Conservation (phyloP, 2,888 invertebrate genomes). For the Sylvicola cinctus region DNA sequence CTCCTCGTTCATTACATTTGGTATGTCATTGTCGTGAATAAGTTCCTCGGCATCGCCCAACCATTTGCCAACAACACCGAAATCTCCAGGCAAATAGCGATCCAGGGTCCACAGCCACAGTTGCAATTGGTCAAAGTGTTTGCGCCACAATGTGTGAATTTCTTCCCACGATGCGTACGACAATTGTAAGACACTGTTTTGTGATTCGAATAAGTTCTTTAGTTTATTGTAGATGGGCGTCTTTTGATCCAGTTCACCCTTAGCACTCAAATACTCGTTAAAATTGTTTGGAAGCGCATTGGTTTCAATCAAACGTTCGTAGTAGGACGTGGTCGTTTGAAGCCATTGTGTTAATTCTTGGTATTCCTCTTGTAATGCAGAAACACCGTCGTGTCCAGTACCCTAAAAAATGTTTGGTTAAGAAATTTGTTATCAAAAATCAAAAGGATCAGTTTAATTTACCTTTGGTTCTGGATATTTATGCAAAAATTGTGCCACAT, state of each 20-base stretch:
- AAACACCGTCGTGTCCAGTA: constrained; percentile 48
- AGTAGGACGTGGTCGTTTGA: constrained; percentile 49
- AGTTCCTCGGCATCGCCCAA: constrained; percentile 69
- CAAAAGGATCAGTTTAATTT: constrained; percentile 7
- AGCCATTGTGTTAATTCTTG: constrained; percentile 66
- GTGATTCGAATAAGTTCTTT: constrained; percentile 57
- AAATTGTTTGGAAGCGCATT: constrained; percentile 58
- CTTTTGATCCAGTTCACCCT: constrained; percentile 54
- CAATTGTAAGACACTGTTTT: constrained; percentile 45
- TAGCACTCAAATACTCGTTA: constrained; percentile 59
- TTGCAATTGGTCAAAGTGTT: constrained; percentile 54
- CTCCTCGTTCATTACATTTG: constrained; percentile 68
- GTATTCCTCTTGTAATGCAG: constrained; percentile 62
- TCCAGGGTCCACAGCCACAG: constrained; percentile 84
- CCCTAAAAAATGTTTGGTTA: constrained; percentile 23
- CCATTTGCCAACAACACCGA: constrained; percentile 78
- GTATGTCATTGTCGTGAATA: constrained; percentile 62
- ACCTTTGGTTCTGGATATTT: constrained; percentile 78
- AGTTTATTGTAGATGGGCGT: constrained; percentile 53
- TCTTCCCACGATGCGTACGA: constrained; percentile 57
- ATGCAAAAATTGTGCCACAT: constrained; percentile 93
- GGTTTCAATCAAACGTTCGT: constrained; percentile 56
- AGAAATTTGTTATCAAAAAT: neutral
- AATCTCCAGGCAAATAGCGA: constrained; percentile 63
- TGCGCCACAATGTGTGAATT: constrained; percentile 60